These are phyloP conservation scores for Pterophyllum scalare DNA, from an alignment of 2,113 vertebrate species.

Conservation along the genomic window DNA sequence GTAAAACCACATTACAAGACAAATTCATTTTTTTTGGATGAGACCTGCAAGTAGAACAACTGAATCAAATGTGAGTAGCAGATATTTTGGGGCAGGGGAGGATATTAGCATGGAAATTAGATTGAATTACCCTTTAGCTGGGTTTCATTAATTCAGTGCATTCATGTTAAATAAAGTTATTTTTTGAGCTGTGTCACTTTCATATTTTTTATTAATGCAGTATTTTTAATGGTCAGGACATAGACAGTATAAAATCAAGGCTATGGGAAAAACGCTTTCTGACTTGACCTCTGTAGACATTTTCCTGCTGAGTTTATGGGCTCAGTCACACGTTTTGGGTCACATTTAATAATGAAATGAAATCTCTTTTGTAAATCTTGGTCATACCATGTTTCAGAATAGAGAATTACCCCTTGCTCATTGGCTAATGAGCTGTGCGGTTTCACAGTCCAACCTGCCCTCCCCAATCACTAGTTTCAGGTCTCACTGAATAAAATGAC, in stretches of 20 bases:
- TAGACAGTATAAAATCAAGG: neutral
- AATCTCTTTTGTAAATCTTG: neutral
- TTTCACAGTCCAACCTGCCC: neutral
- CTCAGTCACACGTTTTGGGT: neutral
- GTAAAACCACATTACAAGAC: neutral
- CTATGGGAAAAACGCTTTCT: neutral
- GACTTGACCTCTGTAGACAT: neutral
- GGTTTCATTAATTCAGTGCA: neutral
- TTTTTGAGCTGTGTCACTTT: neutral
- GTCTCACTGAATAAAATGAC: neutral
- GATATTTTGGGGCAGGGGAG: neutral
- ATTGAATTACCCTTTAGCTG: neutral
- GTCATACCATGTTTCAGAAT: neutral
- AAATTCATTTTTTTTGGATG: neutral
- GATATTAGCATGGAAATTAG: neutral
- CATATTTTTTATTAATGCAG: neutral
- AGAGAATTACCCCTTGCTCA: neutral
- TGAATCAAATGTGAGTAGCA: neutral
- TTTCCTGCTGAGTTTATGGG: neutral
- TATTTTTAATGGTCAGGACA: neutral
- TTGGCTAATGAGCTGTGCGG: fast-evolving
- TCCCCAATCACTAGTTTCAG: neutral
- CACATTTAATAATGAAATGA: neutral
- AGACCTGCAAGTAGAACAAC: neutral
- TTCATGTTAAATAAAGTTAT: neutral